A percentile compares a stretch with the other conserved stretches of the same genome.
phyloP scores from a whole-genome alignment of 2,113 vertebrate genomes.

The Synodontis membranacea region DNA sequence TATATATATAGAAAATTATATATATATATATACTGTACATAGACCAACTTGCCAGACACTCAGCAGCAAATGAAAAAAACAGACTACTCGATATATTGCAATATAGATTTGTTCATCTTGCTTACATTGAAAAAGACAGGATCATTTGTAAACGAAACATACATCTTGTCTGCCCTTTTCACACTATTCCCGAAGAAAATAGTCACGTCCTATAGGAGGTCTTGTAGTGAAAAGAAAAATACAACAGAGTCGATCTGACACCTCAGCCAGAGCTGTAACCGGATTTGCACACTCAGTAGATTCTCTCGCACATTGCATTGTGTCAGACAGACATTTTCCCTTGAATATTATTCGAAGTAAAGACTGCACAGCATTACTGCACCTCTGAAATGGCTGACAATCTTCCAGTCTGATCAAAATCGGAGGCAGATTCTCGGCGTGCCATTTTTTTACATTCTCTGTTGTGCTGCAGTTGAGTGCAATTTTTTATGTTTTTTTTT shows the following conservation, averaged over 20 bases:
- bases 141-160: neutral
- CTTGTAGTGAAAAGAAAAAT: neutral
- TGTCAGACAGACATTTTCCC: neutral
- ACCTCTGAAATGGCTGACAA: neutral
- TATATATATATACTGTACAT: too few relatives aligned
- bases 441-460: neutral
- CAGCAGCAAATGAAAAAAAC: neutral
- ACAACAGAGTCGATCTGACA: neutral
- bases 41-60: neutral
- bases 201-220: neutral
- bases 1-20: too few relatives aligned
- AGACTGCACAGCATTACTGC: neutral
- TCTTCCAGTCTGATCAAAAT: neutral
- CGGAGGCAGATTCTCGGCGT: neutral
- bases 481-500: too few relatives aligned
- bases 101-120: neutral
- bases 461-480: neutral
- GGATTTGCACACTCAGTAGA: neutral
- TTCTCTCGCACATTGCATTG: neutral
- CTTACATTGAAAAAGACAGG: neutral
- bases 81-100: neutral
- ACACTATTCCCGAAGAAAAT: neutral
- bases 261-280: neutral
- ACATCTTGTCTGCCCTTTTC: neutral
- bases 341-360: neutral